Base-by-base conservation (phyloP, 2,113 vertebrate species). In the Cathartes aura region DNA sequence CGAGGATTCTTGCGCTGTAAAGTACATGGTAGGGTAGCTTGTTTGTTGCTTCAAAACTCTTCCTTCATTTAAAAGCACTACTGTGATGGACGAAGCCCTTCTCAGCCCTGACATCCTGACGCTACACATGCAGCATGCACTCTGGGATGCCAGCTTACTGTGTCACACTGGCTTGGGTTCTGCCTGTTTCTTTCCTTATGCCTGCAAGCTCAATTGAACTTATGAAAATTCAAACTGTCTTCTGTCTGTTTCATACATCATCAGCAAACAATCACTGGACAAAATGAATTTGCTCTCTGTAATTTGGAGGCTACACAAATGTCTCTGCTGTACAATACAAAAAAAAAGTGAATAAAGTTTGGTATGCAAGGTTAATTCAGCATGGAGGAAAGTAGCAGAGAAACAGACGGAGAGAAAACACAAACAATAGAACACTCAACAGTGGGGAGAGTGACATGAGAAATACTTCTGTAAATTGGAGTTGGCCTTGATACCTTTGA, bases 231-330 rank as follows among this genome's bases (percentile, higher is more conserved):
- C 93, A 97, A 96, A 97, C 91, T 93, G 92, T 96, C 92, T 97
- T 97, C 96, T 97, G 89, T 94, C 96, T 86, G 95, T 92, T 97
- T 94, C 81, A 73, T 97, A 97, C 91, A 96, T 95, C 86, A 97
- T 97, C 93, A 97, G 93, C 90, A 98, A 97, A 96, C 95, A 97
- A 97, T 93, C 97, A 87, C 48, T 90, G 95, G 95, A 98, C 93
- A 93, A 97, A 96, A 97, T 89, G 95, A 95, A 97, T 97, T 96
- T 96, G 70, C 85, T 97, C 23, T 92, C 74, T 89, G 79, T 86
- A 93, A 97, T 75, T 97, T 91, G 88, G 42, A 96, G 73, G 40
- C 93, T 91, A 95, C 82, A 42, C 66, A 90, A 95, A 95, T 60
- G 71, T 64, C 47, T 96, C 81, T 82, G 70, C 89, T 93, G 89